Conservation (phyloP, 2,113 vertebrate genomes). For the Mormyrus lacerda region DNA sequence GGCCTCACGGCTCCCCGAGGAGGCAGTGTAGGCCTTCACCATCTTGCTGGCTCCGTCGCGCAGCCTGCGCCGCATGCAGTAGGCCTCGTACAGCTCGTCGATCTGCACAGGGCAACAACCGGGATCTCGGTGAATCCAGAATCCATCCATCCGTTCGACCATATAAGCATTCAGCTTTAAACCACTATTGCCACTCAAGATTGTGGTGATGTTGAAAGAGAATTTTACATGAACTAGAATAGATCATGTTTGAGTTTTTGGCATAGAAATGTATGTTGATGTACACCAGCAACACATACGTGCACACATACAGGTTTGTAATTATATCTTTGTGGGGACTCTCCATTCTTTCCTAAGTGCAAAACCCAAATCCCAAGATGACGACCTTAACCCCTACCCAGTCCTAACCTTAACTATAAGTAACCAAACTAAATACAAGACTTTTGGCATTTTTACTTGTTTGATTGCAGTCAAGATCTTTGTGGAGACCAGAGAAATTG, state of each 20-base stretch:
- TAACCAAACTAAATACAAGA: too few species aligned
- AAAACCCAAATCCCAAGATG: too few species aligned
- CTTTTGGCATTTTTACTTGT: too few species aligned
- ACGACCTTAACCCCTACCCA: too few species aligned
- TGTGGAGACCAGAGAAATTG: too few species aligned
- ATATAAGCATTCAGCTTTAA: background rate
- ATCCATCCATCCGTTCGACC: background rate
- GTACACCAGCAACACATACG: background rate
- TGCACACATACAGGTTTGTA: too few species aligned
- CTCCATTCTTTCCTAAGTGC: too few species aligned
- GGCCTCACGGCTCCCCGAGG: slow-evolving; percentile 78
- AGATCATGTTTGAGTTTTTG: background rate
- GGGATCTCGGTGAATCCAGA: background rate
- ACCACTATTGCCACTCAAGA: background rate
- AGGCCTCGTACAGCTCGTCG: slow-evolving; percentile 89
- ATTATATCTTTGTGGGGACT: too few species aligned
- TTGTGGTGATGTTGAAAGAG: background rate
- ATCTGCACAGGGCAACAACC: slow-evolving; percentile 60
- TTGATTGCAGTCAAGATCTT: too few species aligned
- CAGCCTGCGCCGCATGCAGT: slow-evolving; percentile 86
- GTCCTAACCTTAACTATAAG: too few species aligned
- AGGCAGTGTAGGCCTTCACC: slow-evolving; percentile 82
- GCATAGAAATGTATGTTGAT: background rate
- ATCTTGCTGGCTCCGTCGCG: slow-evolving; percentile 91
- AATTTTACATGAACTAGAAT: background rate